A percentile compares a stretch with the other conserved stretches of the same genome.
These are phyloP conservation scores for Nemotelus pantherinus DNA, from an alignment of 2,888 invertebrate species.

Conservation along the genomic window DNA sequence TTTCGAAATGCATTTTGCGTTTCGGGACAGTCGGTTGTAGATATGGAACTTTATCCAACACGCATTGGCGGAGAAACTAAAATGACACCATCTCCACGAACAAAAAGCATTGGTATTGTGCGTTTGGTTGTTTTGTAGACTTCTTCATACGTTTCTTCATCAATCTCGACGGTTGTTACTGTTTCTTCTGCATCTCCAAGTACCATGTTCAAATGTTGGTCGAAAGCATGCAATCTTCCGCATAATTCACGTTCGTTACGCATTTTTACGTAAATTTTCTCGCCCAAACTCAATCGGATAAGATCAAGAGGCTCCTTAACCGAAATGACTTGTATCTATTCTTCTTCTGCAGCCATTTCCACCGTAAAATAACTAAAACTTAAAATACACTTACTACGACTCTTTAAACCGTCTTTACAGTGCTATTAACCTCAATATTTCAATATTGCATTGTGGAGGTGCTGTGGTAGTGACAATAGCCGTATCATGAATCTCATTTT, in stretches of 20 bases:
- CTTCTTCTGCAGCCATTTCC: conserved; percentile 62
- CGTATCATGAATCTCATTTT: conserved; percentile 34
- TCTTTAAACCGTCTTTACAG: neutral
- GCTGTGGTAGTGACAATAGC: conserved; percentile 45
- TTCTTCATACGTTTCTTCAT: conserved; percentile 86
- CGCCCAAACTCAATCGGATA: conserved; percentile 95
- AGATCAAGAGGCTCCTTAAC: conserved; percentile 98
- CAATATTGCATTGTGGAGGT: conserved; percentile 44
- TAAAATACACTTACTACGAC: neutral
- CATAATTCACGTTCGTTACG: conserved; percentile 96
- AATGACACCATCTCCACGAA: conserved; percentile 98
- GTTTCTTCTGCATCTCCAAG: conserved; percentile 97
- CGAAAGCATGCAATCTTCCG: conserved; percentile 96
- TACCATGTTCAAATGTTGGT: conserved; percentile 99
- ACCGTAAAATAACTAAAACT: conserved; percentile 17
- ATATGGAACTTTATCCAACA: conserved; percentile 66
- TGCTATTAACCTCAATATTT: neutral
- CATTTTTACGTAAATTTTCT: conserved; percentile 99
- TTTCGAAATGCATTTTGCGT: no score
- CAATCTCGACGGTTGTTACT: conserved; percentile 84
- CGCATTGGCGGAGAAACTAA: conserved; percentile 94
- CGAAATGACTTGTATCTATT: conserved; percentile 84
- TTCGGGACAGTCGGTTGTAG: neutral
- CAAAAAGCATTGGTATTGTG: conserved; percentile 98
- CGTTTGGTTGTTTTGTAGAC: conserved; percentile 96